These are phyloP conservation scores for Adelphocoris suturalis DNA, from an alignment of 2,888 invertebrate genomes.

Conservation along the genomic window DNA sequence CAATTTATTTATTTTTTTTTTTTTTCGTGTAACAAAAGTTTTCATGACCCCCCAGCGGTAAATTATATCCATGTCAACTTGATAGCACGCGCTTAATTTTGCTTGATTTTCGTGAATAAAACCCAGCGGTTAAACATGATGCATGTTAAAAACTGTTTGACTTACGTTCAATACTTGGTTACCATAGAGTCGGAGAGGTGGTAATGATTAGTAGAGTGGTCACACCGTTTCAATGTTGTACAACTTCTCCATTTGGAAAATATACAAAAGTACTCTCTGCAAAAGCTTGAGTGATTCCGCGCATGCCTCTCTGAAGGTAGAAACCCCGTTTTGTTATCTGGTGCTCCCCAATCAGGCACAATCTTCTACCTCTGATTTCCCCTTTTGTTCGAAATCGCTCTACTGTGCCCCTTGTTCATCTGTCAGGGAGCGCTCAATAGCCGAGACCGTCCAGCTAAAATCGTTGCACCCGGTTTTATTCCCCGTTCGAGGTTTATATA, in stretches of 20 bases:
- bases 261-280: not conserved
- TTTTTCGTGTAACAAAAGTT: too few relatives aligned
- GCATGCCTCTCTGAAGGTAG: not conserved
- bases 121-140: too few relatives aligned
- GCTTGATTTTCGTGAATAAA: too few relatives aligned
- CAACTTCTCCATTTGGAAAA: not conserved
- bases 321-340: constrained; percentile 13
- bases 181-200: too few relatives aligned
- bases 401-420: constrained; percentile 34
- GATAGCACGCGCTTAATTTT: too few relatives aligned
- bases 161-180: too few relatives aligned
- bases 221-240: too few relatives aligned
- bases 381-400: constrained; percentile 59
- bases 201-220: too few relatives aligned
- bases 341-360: constrained; percentile 48
- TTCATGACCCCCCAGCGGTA: too few relatives aligned
- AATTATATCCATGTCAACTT: too few relatives aligned
- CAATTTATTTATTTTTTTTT: too few relatives aligned
- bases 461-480: constrained; percentile 30
- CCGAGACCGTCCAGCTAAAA: not conserved
- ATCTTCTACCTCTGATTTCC: constrained; percentile 53
- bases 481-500: not conserved
- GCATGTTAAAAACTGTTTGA: too few relatives aligned
- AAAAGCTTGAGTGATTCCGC: not conserved
- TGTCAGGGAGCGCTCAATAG: constrained; percentile 18